phyloP scores from a whole-genome alignment of 2,113 vertebrate species.

The Apus apus region DNA sequence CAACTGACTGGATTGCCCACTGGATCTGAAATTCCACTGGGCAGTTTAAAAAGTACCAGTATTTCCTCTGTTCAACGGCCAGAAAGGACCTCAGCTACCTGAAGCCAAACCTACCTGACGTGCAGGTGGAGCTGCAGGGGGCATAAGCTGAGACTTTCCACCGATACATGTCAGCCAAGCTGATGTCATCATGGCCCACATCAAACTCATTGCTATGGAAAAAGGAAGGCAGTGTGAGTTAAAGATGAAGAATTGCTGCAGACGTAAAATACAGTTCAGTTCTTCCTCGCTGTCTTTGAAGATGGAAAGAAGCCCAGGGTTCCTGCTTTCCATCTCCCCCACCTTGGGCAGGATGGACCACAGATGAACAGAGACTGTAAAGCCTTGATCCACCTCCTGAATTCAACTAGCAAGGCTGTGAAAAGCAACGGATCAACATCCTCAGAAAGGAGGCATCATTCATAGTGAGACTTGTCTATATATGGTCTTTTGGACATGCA shows the following conservation, averaged over 20 bases:
- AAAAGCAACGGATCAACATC: neutral
- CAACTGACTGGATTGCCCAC: neutral
- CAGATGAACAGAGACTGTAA: neutral
- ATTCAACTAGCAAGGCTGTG: neutral
- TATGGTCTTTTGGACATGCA: fast-evolving
- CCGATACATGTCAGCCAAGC: constrained; percentile 87
- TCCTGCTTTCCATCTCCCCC: neutral
- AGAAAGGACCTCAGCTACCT: neutral
- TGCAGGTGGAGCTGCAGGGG: constrained; percentile 91
- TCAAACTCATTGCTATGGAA: constrained; percentile 85
- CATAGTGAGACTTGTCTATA: neutral
- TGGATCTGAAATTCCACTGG: neutral
- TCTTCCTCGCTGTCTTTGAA: neutral
- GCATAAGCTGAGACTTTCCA: constrained; percentile 92
- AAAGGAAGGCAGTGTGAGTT: neutral
- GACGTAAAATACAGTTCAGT: neutral
- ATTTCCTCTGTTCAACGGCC: neutral
- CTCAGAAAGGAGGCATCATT: neutral
- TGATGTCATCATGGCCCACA: constrained; percentile 79
- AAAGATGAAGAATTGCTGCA: neutral
- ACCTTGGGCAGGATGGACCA: neutral
- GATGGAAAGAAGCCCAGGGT: neutral
- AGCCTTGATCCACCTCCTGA: neutral
- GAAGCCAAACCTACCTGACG: constrained; percentile 81
- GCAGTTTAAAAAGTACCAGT: neutral